Evolutionary conservation across 2,888 invertebrate genomes (phyloP), one percentile per base, ranked within the genome.

Genomic region (Tiliacea citrago): DNA sequence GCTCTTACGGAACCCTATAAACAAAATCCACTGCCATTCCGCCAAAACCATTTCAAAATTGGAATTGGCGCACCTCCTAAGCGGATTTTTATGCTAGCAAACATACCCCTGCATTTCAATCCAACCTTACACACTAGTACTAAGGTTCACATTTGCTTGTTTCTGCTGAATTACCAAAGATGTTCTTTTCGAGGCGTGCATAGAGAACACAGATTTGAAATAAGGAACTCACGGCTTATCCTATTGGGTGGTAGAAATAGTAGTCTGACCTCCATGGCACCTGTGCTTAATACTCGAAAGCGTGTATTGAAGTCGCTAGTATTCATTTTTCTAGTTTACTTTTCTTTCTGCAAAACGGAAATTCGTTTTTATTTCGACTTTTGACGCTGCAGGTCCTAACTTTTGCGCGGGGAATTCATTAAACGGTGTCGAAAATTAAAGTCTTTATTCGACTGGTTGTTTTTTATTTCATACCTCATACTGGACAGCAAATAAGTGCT

Each of bases 1-100:
- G 5, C 16, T 5, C 57, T 74, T 57, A 82, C 73, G 61, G 86
- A 82, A 88, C 84, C 75, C 88, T 77, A 82, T 83, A 88, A 79
- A 82, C 81, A 74, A 87, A 93, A 91, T 90, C 92, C 90, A 82
- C 82, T 84, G 88, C 90, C 88, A 86, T 92, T 92, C 90, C 89
- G 89, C 92, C 91, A 91, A 93, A 94, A 93, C 92, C 92, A 94
- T 94, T 94, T 94, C 91, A 92, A 94, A 95, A 94, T 95, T 94
- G 93, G 91, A 94, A 94, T 91, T 90, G 90, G 93, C 91, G 90
- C 90, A 91, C 89, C 90, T 91, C 88, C 91, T 93, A 93, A 94
- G 93, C 92, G 93, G 94, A 94, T 94, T 94, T 93, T 90, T 92
- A 90, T 88, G 78, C 79, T 80, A 68, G 75, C 91, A 85, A 89